Conservation (phyloP, 2,888 invertebrate species). For the Dynastes tityus region DNA sequence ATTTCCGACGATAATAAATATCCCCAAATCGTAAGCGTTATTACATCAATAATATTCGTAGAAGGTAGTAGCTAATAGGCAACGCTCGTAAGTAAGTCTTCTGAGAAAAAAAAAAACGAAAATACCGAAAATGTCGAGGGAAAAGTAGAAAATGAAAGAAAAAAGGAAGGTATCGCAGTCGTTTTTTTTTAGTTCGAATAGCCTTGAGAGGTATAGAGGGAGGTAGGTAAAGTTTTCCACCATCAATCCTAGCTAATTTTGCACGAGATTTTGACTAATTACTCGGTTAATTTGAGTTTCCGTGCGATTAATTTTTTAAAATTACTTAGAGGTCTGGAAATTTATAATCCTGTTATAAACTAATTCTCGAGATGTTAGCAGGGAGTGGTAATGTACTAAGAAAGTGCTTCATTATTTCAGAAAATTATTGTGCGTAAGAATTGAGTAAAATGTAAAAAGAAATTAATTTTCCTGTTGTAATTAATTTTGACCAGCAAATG, state of each 20-base stretch:
- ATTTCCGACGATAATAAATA: slow-evolving; percentile 39
- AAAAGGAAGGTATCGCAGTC: background rate
- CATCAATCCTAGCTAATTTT: background rate
- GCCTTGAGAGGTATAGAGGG: background rate
- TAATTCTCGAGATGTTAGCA: background rate
- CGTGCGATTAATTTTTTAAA: slow-evolving; percentile 35
- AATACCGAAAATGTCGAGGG: background rate
- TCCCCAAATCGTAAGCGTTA: slow-evolving; percentile 35
- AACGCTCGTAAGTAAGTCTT: slow-evolving; percentile 6
- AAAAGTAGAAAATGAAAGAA: background rate
- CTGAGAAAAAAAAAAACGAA: slow-evolving; percentile 5
- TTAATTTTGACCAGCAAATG: no score
- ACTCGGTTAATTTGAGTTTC: slow-evolving; percentile 13
- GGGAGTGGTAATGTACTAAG: background rate
- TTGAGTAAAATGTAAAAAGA: no score
- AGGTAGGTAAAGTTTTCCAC: background rate
- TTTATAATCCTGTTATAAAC: background rate
- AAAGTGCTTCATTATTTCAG: no score
- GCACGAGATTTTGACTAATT: slow-evolving; percentile 29
- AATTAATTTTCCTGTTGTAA: no score
- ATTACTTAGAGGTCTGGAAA: background rate
- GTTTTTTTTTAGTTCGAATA: background rate
- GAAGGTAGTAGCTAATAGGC: slow-evolving; percentile 6
- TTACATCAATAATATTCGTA: slow-evolving; percentile 42
- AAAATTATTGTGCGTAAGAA: no score